A percentile compares a stretch with the other conserved stretches of the same genome.
phyloP scores from a whole-genome alignment of 2,113 vertebrate species.

The Indicator indicator region DNA sequence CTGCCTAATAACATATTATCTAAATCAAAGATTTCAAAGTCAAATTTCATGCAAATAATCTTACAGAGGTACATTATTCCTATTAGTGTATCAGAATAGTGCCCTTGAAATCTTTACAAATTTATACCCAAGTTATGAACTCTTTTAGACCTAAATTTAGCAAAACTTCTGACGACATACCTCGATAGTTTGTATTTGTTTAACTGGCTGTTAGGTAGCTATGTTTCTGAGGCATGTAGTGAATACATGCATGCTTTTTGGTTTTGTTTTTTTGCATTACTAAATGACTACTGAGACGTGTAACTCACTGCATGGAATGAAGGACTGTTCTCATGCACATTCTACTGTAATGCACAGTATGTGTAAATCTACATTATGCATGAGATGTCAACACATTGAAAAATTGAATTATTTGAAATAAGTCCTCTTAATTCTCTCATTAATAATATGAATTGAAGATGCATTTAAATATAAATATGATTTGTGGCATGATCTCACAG shows the following conservation, averaged over 20 bases:
- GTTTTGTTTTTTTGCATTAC: background rate
- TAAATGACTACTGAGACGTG: background rate
- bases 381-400: background rate
- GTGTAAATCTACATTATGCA: conserved; percentile 23
- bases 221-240: background rate
- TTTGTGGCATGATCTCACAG: background rate
- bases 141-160: background rate
- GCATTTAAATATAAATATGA: fast-evolving
- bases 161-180: background rate
- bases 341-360: background rate
- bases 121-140: background rate
- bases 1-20: background rate
- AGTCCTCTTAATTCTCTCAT: background rate
- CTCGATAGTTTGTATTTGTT: background rate
- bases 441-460: background rate
- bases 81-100: background rate
- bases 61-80: conserved; percentile 65
- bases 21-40: background rate
- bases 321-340: conserved; percentile 4
- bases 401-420: background rate
- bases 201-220: background rate
- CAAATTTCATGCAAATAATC: background rate
- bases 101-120: background rate
- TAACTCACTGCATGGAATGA: conserved; percentile 33
- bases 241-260: background rate